Percentiles rank a stretch among this genome's conserved stretches.
Evolutionary conservation across 2,888 invertebrate genomes (phyloP).

Genomic region (Entomobrya multifasciata): DNA sequence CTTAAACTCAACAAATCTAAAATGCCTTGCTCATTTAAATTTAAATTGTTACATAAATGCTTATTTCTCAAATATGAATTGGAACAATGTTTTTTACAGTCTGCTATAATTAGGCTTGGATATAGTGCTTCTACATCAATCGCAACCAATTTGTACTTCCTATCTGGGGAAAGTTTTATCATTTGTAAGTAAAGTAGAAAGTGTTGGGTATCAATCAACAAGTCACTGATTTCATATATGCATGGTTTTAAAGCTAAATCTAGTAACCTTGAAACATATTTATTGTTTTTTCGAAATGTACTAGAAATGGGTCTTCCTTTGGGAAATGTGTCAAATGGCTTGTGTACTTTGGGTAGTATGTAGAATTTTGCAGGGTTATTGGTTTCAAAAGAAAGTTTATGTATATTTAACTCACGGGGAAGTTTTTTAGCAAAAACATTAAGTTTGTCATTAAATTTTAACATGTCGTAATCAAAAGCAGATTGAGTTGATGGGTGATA

Average conservation of each 20-base stretch:
- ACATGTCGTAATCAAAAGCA: background rate
- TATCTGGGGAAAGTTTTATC: background rate
- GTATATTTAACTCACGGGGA: background rate
- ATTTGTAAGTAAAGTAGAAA: background rate
- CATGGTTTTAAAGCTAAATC: slow-evolving; percentile 25
- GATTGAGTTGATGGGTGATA: slow-evolving; percentile 8
- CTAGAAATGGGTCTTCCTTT: slow-evolving; percentile 28
- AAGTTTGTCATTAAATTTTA: slow-evolving; percentile 3
- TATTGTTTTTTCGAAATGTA: slow-evolving; percentile 18
- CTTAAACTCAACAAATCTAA: background rate
- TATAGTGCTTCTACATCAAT: slow-evolving; percentile 6
- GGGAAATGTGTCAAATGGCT: slow-evolving; percentile 30
- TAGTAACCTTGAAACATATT: slow-evolving; percentile 11
- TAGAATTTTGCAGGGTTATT: slow-evolving; percentile 33
- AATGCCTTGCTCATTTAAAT: background rate
- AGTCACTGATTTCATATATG: background rate
- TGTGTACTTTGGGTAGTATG: no score
- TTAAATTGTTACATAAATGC: background rate
- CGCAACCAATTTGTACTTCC: background rate
- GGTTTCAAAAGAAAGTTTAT: background rate
- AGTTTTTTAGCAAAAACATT: background rate
- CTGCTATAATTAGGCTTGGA: background rate
- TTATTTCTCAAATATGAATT: background rate
- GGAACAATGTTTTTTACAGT: background rate
- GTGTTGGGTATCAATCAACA: slow-evolving; percentile 7